Conservation (phyloP, 2,113 vertebrate genomes). For the Melanerpes formicivorus region DNA sequence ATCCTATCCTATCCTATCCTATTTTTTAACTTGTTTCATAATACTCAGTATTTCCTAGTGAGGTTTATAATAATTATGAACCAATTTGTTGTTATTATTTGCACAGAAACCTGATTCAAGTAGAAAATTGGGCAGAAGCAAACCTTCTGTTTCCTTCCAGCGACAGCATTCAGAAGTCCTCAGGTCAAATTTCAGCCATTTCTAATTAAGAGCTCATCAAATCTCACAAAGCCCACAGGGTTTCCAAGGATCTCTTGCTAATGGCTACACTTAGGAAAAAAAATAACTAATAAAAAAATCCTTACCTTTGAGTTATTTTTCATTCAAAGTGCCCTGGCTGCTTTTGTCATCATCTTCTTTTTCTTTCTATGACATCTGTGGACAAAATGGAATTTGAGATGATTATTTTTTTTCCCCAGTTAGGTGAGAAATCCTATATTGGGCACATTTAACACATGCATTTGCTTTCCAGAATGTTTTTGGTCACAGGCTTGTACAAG, state of each 20-base stretch:
- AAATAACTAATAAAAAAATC: neutral
- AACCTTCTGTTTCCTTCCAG: constrained; percentile 19
- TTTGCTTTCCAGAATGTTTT: constrained; percentile 14
- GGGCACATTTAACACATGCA: neutral
- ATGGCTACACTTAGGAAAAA: neutral
- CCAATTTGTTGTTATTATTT: too few relatives aligned
- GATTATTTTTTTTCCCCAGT: neutral
- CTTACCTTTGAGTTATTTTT: constrained; percentile 4
- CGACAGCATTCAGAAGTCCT: neutral
- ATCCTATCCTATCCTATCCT: too few relatives aligned
- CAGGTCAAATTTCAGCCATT: constrained; percentile 49
- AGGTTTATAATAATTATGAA: too few relatives aligned
- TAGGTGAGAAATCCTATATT: constrained; percentile 18
- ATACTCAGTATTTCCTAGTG: too few relatives aligned
- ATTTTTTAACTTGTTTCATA: too few relatives aligned
- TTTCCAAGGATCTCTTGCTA: constrained; percentile 42
- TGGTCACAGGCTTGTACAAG: neutral
- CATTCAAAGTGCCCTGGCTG: constrained; percentile 29
- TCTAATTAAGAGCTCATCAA: constrained; percentile 61
- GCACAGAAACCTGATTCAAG: neutral
- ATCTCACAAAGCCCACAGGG: neutral
- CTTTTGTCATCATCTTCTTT: constrained; percentile 16
- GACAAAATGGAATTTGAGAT: constrained; percentile 28
- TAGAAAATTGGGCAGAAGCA: constrained; percentile 30
- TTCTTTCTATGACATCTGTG: constrained; percentile 8